Percentiles rank a stretch among this genome's conserved stretches.
Conservation (phyloP, 37 sponge, comb jelly and placozoan genomes). For the Diacarnus erythraeanus region DNA sequence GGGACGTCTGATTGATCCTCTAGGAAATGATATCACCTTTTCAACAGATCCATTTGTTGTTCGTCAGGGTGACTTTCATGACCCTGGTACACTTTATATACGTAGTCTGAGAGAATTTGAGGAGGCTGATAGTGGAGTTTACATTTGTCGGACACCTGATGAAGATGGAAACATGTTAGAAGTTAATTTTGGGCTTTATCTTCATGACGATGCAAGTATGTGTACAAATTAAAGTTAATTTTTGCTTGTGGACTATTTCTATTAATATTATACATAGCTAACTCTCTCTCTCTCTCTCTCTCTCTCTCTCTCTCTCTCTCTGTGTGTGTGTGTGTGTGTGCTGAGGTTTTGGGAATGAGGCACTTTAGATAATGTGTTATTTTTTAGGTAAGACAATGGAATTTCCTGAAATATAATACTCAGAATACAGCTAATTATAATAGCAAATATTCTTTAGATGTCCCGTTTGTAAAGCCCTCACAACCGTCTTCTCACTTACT, state of each 20-base stretch:
- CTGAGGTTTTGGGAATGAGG: too few relatives aligned
- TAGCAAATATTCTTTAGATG: neutral
- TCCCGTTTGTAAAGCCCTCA: neutral
- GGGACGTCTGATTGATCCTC: neutral
- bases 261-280: too few relatives aligned
- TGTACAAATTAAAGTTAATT: too few relatives aligned
- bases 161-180: constrained; percentile 3
- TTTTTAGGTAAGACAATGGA: neutral
- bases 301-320: too few relatives aligned
- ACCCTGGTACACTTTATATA: neutral
- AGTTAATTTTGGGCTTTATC: constrained; percentile 11
- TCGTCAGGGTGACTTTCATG: neutral
- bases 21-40: neutral
- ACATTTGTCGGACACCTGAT: constrained; percentile 8
- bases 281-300: too few relatives aligned
- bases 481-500: too few relatives aligned
- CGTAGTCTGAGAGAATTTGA: neutral
- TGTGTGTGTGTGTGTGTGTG: too few relatives aligned
- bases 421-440: neutral
- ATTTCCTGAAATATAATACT: neutral
- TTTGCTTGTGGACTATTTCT: too few relatives aligned
- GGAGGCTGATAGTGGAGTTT: neutral
- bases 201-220: too few relatives aligned
- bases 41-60: neutral
- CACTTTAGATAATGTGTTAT: too few relatives aligned